A percentile compares a stretch with the other conserved stretches of the same genome.
phyloP scores from a whole-genome alignment of 2,113 vertebrate species.

The Oenanthe oenanthe region DNA sequence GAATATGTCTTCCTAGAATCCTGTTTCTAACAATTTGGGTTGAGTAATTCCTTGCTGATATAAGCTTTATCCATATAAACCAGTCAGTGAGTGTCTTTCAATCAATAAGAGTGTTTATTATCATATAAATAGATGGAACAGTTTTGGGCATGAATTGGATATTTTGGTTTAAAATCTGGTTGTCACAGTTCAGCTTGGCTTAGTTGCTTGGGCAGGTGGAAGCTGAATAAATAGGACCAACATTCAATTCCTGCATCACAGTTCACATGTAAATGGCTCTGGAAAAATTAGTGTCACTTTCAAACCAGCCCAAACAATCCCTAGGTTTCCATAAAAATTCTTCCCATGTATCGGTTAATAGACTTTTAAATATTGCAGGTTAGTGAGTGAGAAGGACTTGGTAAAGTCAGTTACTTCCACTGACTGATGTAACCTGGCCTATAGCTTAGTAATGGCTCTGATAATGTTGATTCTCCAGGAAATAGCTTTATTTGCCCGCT shows the following conservation, averaged over 20 bases:
- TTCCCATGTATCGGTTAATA: neutral
- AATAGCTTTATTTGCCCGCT: neutral
- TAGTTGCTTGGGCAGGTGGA: neutral
- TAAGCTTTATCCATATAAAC: neutral
- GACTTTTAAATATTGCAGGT: neutral
- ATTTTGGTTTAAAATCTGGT: neutral
- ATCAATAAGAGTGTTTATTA: neutral
- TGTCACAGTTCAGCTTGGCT: neutral
- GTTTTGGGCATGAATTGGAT: neutral
- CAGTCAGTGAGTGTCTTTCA: neutral
- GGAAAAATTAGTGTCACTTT: neutral
- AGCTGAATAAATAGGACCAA: neutral
- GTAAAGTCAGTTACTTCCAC: neutral
- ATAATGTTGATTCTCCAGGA: neutral
- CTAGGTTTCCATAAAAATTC: neutral
- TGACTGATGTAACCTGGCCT: neutral
- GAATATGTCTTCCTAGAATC: neutral
- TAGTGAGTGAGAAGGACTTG: neutral
- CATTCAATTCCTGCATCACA: neutral
- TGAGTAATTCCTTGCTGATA: neutral
- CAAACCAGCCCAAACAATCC: neutral
- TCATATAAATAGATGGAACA: neutral
- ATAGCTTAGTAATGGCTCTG: neutral
- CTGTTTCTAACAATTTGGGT: neutral
- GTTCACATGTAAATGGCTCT: neutral